Percentiles rank a stretch among this genome's conserved stretches.
These are phyloP conservation scores for Heliothis peltigera DNA, from an alignment of 2,888 invertebrate genomes.

Conservation along the genomic window DNA sequence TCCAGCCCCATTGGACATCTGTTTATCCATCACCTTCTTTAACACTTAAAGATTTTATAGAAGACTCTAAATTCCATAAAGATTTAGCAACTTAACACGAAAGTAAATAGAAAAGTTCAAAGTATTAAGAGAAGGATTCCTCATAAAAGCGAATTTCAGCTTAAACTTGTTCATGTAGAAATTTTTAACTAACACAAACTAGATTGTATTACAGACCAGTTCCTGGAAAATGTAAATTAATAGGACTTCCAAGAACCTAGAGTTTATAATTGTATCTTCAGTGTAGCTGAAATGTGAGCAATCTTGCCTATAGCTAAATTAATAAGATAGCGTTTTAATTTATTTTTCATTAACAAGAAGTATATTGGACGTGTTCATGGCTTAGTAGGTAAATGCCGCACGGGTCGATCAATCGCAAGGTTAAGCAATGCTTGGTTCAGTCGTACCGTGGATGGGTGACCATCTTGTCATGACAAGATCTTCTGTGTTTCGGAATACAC, in stretches of 20 bases:
- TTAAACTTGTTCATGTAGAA: conserved; percentile 1
- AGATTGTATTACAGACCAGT: not conserved
- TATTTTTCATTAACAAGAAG: too few species aligned
- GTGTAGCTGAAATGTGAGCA: not conserved
- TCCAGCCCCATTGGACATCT: too few species aligned
- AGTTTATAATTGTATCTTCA: not conserved
- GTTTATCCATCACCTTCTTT: too few species aligned
- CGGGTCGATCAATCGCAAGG: too few species aligned
- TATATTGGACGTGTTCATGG: too few species aligned
- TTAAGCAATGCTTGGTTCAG: too few species aligned
- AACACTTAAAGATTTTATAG: too few species aligned
- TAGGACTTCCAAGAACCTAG: not conserved
- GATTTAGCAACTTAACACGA: not conserved
- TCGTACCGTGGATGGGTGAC: too few species aligned
- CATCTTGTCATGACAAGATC: too few species aligned
- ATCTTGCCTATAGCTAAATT: not conserved
- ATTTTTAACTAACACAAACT: not conserved
- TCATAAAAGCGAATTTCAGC: not conserved
- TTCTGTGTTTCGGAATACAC: too few species aligned
- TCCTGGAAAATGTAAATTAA: not conserved
- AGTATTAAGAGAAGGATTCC: not conserved
- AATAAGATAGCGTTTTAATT: not conserved
- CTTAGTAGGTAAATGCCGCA: too few species aligned
- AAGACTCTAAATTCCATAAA: too few species aligned
- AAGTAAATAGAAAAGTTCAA: not conserved